phyloP scores from a whole-genome alignment of 37 sponge, comb jelly and placozoan genomes.

The Hexactinellida sp. region DNA sequence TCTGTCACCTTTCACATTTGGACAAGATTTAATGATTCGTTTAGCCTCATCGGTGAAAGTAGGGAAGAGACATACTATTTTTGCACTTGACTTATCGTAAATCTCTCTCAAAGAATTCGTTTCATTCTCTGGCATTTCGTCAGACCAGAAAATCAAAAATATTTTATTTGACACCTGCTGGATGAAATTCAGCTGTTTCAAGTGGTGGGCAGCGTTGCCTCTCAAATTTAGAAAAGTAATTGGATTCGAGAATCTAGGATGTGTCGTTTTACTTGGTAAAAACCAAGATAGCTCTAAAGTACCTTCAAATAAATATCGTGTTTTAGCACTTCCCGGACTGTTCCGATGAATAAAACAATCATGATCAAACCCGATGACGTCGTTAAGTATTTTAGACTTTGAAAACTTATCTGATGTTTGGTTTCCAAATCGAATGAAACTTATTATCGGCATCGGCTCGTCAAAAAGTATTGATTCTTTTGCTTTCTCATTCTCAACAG shows the following conservation, averaged over 20 bases:
- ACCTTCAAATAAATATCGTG: constrained; percentile 4
- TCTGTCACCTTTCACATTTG: neutral
- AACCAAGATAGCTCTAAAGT: constrained; percentile 24
- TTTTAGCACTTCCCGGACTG: constrained; percentile 18
- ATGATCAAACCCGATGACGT: neutral
- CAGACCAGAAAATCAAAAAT: neutral
- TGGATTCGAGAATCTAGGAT: constrained; percentile 13
- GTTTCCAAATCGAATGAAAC: constrained; percentile 24
- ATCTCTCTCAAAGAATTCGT: neutral
- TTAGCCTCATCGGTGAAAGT: neutral
- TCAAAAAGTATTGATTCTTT: neutral
- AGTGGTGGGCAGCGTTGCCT: constrained; percentile 18
- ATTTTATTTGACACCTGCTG: neutral
- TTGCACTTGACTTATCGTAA: neutral
- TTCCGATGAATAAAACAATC: constrained; percentile 22
- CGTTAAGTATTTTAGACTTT: constrained; percentile 27
- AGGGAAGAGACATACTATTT: neutral
- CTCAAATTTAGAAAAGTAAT: constrained; percentile 22
- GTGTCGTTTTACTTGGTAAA: constrained; percentile 7
- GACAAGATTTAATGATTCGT: neutral
- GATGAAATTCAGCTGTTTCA: constrained; percentile 19
- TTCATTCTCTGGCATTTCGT: neutral
- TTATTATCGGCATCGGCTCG: constrained; percentile 20
- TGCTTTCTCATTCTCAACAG: neutral
- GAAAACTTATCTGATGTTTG: neutral